These are phyloP conservation scores for Diuraphis noxia DNA, from an alignment of 1,140 invertebrate species.

Conservation along the genomic window DNA sequence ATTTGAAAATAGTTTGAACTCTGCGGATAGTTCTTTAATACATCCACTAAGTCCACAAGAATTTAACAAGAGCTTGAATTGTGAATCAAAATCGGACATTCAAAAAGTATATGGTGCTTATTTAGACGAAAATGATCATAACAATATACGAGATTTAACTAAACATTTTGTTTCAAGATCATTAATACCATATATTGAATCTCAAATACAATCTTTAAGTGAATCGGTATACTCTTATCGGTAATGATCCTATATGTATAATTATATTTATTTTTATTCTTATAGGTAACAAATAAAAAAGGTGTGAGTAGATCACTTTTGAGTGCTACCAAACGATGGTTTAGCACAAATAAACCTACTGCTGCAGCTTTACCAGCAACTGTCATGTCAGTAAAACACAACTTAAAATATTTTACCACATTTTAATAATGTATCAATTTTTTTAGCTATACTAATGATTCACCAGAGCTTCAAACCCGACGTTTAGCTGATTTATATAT, in stretches of 20 bases:
- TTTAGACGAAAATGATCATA: conserved; percentile 79
- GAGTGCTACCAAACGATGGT: conserved; percentile 93
- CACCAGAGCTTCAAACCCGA: conserved; percentile 89
- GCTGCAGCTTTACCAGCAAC: conserved; percentile 63
- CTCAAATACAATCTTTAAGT: conserved; percentile 78
- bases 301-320: conserved; percentile 88
- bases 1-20: conserved; percentile 41
- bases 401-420: not conserved
- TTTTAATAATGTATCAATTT: conserved; percentile 33
- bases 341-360: conserved; percentile 80
- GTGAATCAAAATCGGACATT: conserved; percentile 60
- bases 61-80: conserved; percentile 26
- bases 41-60: conserved; percentile 66
- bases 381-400: conserved; percentile 1
- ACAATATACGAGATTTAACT: conserved; percentile 81
- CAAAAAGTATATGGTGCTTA: conserved; percentile 67
- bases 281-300: conserved; percentile 78
- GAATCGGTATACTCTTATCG: conserved; percentile 78
- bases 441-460: conserved; percentile 80
- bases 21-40: conserved; percentile 57
- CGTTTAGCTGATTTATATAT: conserved; percentile 94
- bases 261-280: conserved; percentile 49
- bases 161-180: conserved; percentile 86
- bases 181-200: conserved; percentile 87
- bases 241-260: not conserved